These are phyloP conservation scores for Campoletis raptor DNA, from an alignment of 2,888 invertebrate species.

Conservation along the genomic window DNA sequence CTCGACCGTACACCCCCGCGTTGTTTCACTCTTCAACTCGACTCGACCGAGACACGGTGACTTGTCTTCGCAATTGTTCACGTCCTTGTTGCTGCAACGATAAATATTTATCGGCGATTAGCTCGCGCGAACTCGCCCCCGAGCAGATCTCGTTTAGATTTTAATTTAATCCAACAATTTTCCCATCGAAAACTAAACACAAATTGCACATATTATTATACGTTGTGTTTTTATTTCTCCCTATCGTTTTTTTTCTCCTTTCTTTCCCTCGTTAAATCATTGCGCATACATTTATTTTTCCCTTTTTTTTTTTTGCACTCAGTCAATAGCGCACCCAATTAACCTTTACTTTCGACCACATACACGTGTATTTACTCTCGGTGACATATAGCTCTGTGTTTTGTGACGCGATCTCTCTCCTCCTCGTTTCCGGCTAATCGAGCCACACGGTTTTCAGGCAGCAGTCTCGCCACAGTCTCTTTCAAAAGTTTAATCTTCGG, in stretches of 20 bases:
- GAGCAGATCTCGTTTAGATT: conserved; percentile 41
- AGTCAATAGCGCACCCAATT: conserved; percentile 71
- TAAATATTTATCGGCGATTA: conserved; percentile 47
- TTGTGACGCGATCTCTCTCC: conserved; percentile 8
- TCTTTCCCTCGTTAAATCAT: conserved; percentile 37
- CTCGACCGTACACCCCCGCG: conserved; percentile 60
- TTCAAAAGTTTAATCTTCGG: too few relatives aligned
- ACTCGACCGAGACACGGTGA: conserved; percentile 26
- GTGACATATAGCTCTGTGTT: conserved; percentile 34
- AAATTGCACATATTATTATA: conserved; percentile 41
- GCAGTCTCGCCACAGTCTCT: too few relatives aligned
- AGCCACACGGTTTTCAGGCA: too few relatives aligned
- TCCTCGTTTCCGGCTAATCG: conserved; percentile 36
- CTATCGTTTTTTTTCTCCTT: background rate
- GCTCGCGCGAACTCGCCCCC: background rate
- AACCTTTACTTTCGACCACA: conserved; percentile 69
- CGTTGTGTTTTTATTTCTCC: background rate
- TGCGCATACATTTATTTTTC: conserved; percentile 13
- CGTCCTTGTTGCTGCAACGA: conserved; percentile 73
- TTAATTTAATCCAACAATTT: conserved; percentile 42
- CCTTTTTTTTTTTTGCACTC: conserved; percentile 25
- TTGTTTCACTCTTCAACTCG: conserved; percentile 48
- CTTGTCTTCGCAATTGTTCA: conserved; percentile 64
- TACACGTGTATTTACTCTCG: conserved; percentile 21
- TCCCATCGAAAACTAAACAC: conserved; percentile 33